Evolutionary conservation across 2,797 vertebrate genomes (phyloP), one percentile per base, ranked within the genome.

Genomic region (Podargus strigoides): DNA sequence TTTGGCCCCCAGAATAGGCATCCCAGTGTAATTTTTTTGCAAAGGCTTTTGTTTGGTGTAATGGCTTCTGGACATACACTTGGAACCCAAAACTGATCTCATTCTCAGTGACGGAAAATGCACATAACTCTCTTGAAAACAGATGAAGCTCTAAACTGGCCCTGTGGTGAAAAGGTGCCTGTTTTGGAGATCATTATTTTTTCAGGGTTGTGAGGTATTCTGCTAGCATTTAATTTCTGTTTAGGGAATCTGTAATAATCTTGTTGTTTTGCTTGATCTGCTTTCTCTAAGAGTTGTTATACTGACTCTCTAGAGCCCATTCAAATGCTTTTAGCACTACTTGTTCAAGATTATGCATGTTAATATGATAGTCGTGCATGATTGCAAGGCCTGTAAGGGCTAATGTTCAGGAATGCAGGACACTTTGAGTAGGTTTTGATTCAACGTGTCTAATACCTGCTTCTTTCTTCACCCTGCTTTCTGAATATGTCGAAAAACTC

Each of bases 211-310:
- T 36, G 80, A 93, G 49, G 59, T 93, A 86, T 94, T 92, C 76
- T 82, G 42, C 80, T 70, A 88, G 41, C 4, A 14, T 88, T 96
- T 96, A 50, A 93, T 94, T 90, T 93, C 83, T 94, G 69, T 67
- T 95, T 22, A 14, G 94, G 92, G 95, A 94, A 70, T 88, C 55
- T 67, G 34, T 76, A 93, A 96, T 88, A 79, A 94, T 90, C 83
- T 84, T 92, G 58, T 89, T 95, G 78, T 93, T 96, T 95, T 90
- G 62, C 85, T 93, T 97, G 92, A 95, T 93, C 89, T 93, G 13
- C 63, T 91, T 81, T 90, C 76, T 67, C 63, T 62, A 14, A 79
- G 75, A 90, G 41, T 63, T 63, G 50, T 92, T 91, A 47, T n/a
- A 22, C 37, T 90, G 74, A 20, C 67, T 95, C 87, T 67, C 93